phyloP scores from a whole-genome alignment of 2,113 vertebrate species.

The Entelurus aequoreus region DNA sequence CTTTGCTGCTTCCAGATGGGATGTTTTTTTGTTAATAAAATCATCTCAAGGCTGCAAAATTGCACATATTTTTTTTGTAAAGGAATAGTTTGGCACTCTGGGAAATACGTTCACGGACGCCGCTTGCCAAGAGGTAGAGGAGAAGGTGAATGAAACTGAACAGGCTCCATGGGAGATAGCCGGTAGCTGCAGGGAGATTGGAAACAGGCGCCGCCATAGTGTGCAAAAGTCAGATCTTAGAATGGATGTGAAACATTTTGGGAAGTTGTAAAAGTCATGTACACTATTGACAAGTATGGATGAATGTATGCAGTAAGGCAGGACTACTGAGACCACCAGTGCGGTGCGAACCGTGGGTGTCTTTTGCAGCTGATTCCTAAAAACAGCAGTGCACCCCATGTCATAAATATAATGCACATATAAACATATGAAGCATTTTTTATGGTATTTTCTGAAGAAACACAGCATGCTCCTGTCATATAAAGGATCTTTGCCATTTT shows the following conservation, averaged over 20 bases:
- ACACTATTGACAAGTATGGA: not conserved
- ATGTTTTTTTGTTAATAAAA: constrained; percentile 1
- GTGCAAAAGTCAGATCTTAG: not conserved
- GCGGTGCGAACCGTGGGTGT: too few relatives aligned
- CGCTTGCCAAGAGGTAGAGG: constrained; percentile 1
- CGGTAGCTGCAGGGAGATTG: constrained; percentile 2
- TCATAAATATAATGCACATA: too few relatives aligned
- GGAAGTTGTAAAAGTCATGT: not conserved
- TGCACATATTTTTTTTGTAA: not conserved
- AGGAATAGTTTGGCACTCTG: not conserved
- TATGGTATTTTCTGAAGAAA: too few relatives aligned
- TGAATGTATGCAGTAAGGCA: too few relatives aligned
- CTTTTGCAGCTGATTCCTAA: too few relatives aligned
- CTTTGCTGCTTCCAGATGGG: constrained; percentile 14
- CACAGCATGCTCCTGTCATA: too few relatives aligned
- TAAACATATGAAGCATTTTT: too few relatives aligned
- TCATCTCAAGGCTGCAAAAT: not conserved
- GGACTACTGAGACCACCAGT: too few relatives aligned
- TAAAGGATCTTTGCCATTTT: too few relatives aligned
- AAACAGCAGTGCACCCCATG: too few relatives aligned
- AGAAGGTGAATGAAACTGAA: not conserved
- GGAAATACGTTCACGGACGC: not conserved
- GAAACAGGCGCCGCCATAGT: constrained; percentile 2
- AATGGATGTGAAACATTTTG: not conserved
- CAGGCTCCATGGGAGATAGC: constrained; percentile 1